Evolutionary conservation across 2,888 invertebrate genomes (phyloP).

Genomic region (Megaustenia siamemsis): DNA sequence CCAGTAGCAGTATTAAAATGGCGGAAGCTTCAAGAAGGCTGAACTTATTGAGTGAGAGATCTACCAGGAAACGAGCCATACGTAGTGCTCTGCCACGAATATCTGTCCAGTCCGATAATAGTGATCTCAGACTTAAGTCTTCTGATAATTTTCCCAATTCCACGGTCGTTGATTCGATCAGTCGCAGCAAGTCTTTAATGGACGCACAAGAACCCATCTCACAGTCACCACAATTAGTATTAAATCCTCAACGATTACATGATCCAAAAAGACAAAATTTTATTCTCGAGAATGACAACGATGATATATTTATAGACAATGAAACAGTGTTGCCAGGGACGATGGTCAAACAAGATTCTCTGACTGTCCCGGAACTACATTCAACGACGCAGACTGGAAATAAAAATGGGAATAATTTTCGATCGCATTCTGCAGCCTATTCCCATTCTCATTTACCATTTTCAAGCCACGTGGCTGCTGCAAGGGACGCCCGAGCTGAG

Average conservation of each 20-base stretch:
- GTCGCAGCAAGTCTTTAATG: constrained; percentile 66
- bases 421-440: constrained; percentile 8
- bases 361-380: neutral
- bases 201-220: constrained; percentile 58
- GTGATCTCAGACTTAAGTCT: neutral
- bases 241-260: neutral
- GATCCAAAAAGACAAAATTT: neutral
- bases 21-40: constrained; percentile 70
- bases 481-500: constrained; percentile 61
- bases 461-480: constrained; percentile 65
- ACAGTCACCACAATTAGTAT: constrained; percentile 52
- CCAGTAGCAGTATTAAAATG: constrained; percentile 70
- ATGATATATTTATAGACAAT: no score
- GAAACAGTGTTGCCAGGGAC: neutral
- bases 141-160: neutral
- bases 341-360: neutral
- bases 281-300: neutral
- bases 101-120: neutral
- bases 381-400: neutral
- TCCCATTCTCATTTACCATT: constrained; percentile 59
- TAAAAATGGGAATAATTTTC: neutral
- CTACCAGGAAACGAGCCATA: neutral
- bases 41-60: constrained; percentile 54
- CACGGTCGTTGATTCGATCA: neutral
- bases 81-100: constrained; percentile 54